Evolutionary conservation across 37 sponge, comb jelly and placozoan genomes (phyloP), one percentile per base, ranked within the genome.

Genomic region (Petrosia ficiformis): DNA sequence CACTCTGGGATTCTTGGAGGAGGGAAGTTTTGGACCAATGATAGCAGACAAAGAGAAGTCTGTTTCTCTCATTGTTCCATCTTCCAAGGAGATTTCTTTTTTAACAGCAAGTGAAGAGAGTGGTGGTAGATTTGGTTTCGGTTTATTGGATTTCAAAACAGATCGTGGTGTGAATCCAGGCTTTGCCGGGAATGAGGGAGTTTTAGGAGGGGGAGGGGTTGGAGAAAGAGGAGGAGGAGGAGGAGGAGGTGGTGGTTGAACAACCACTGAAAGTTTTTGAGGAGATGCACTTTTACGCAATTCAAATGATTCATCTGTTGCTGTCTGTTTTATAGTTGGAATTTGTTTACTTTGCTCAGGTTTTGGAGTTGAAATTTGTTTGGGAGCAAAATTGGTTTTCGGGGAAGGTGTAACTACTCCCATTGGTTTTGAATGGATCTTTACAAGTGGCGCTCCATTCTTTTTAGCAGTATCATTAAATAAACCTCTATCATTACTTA

Each of bases 341-440:
- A n/a, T n/a, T n/a, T n/a, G n/a, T n/a, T n/a, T n/a, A n/a, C n/a
- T n/a, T n/a, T n/a, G n/a, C n/a, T n/a, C n/a, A n/a, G n/a, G 14
- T 48, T 48, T 48, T 48, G 54, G 14, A 8, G 54, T 48, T 48
- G 54, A 48, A 48, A 48, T 14, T 48, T 8, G 14, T 48, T 14
- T 48, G 14, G 54, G 54, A 48, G 54, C 14, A 48, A 48, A 48
- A 19, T 48, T 48, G 54, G 14, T 48, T 61, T 61, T 11, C 24
- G 77, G 80, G 5, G 90, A 84, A 2, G 90, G 90, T 16, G 25
- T 71, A 24, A 90, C 90, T 4, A 90, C 67, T 14, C 90, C 90
- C 25, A 78, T 90, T 8, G 90, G 90, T 73, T 83, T 88, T 3
- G 43, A 43, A 28, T 11, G 59, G 24, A 2, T 39, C 42, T 21